phyloP scores from a whole-genome alignment of 2,888 invertebrate genomes.

The Clanis bilineata region DNA sequence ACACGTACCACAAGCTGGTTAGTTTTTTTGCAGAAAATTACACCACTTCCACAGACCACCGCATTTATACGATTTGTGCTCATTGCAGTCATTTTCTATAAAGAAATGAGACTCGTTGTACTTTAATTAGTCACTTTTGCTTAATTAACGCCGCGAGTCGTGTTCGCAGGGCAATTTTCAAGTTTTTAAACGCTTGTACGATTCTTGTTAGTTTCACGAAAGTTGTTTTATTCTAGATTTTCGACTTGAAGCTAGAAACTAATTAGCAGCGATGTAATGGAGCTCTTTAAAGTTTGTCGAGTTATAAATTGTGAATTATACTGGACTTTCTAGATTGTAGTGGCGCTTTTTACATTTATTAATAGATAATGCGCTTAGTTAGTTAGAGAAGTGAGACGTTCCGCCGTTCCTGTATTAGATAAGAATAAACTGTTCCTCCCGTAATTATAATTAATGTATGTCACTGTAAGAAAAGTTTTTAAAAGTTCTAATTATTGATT shows the following conservation, averaged over 20 bases:
- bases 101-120: slow-evolving; percentile 1
- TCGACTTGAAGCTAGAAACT: slow-evolving; percentile 28
- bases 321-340: slow-evolving; percentile 10
- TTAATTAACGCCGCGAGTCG: slow-evolving; percentile 8
- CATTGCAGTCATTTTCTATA: slow-evolving; percentile 1
- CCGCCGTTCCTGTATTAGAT: not conserved
- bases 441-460: no score
- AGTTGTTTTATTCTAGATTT: slow-evolving; percentile 28
- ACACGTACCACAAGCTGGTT: not conserved
- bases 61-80: not conserved
- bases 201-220: slow-evolving; percentile 15
- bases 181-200: slow-evolving; percentile 16
- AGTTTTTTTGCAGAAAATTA: slow-evolving; percentile 2
- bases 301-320: slow-evolving; percentile 16
- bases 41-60: not conserved
- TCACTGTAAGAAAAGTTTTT: no score
- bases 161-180: slow-evolving; percentile 11
- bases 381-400: not conserved
- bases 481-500: no score
- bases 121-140: slow-evolving; percentile 13
- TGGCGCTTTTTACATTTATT: slow-evolving; percentile 1
- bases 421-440: not conserved
- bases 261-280: slow-evolving; percentile 27
- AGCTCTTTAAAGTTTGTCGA: slow-evolving; percentile 18
- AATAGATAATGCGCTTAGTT: slow-evolving; percentile 2